These are phyloP conservation scores for Crotalus adamanteus DNA, from an alignment of 2,797 vertebrate genomes.

Conservation along the genomic window DNA sequence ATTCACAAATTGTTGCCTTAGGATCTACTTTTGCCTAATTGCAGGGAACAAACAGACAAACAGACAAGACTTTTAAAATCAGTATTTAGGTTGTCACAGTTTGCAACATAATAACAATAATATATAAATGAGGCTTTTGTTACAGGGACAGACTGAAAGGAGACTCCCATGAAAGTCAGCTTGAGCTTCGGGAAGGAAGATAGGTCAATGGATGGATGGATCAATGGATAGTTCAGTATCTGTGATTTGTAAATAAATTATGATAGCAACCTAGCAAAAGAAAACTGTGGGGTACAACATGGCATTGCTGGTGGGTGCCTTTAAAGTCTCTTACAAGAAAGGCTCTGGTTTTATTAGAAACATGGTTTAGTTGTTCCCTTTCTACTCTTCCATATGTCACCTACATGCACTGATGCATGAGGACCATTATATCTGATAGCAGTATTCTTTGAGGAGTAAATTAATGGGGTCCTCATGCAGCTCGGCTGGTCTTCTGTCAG, in stretches of 20 bases:
- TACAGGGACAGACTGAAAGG: background rate
- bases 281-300: background rate
- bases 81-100: background rate
- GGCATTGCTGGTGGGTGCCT: background rate
- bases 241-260: background rate
- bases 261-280: background rate
- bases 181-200: background rate
- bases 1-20: background rate
- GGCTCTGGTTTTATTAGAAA: background rate
- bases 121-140: background rate
- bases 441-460: background rate
- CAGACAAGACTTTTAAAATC: background rate
- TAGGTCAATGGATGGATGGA: background rate
- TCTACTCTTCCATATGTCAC: background rate
- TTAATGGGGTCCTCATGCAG: background rate
- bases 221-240: background rate
- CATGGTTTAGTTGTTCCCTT: background rate
- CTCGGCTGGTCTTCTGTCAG: background rate
- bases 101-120: background rate
- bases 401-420: background rate
- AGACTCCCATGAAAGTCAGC: background rate
- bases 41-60: background rate
- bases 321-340: background rate
- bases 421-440: background rate
- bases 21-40: background rate